Evolutionary conservation across 2,113 vertebrate genomes (phyloP), one percentile per base, ranked within the genome.

Genomic region (Ptilorrhoa leucosticta): DNA sequence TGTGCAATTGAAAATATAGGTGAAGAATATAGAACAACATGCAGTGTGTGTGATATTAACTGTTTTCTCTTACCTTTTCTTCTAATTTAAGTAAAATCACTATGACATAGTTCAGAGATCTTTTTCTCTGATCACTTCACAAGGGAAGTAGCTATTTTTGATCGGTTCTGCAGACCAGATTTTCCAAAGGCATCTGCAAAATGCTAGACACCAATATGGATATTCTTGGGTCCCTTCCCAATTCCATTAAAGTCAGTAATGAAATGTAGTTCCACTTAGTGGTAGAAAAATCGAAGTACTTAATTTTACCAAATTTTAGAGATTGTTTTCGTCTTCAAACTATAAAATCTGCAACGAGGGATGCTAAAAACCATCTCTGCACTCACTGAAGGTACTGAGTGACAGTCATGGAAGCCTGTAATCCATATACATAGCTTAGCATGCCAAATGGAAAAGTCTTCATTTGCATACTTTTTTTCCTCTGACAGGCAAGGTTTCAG

Each of bases 141-240:
- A 77, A 64, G 73, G 71, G n/a, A 93, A 87, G 31, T 3, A 70
- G 68, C 23, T 95, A 73, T 82, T 94, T 84, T 83, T 76, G 79
- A 92, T 53, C 69, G 58, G 54, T 69, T 72, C 85, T 73, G 54
- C 63, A 93, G 65, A 90, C 28, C 40, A 77, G 22, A 86, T 90
- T 92, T 96, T 89, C 57, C 51, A 85, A 71, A 90, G 51, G 33
- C 71, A 90, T 72, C 83, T 90, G 76, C 57, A 80, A 69, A 85
- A 94, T n/a, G 69, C 45, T 80, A 86, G 50, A 64, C 66, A 83
- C 24, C 58, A 80, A 56, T 65, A 92, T 73, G 39, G 51, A 61
- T 77, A 76, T 80, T 77, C 61, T 90, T 90, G 73, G 73, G 48
- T 75, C 31, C 31, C 47, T 91, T 84, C 45, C 47, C 44, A 2